phyloP scores from a whole-genome alignment of 1,140 invertebrate species.

The Odontomachus brunneus region DNA sequence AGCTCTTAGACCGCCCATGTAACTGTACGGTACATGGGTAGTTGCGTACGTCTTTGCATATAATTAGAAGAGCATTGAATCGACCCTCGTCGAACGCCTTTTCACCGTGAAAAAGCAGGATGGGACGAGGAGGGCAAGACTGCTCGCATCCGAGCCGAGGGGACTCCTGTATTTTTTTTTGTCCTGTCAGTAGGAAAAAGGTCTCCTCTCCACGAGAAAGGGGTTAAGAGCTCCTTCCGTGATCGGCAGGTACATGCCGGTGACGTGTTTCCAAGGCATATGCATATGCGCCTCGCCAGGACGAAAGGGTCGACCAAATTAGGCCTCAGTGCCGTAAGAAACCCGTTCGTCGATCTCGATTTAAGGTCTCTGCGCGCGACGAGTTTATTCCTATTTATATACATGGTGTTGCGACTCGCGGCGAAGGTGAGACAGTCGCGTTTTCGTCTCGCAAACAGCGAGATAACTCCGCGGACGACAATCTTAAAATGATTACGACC shows the following conservation, averaged over 20 bases:
- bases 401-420: not conserved
- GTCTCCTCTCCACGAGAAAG: conserved; percentile 68
- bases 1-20: conserved; percentile 38
- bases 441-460: too few species aligned
- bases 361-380: not conserved
- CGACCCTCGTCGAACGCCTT: conserved; percentile 75
- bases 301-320: conserved; percentile 68
- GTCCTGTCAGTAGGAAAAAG: conserved; percentile 66
- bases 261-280: conserved; percentile 76
- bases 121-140: conserved; percentile 69
- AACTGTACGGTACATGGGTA: conserved; percentile 62
- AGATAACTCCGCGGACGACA: too few species aligned
- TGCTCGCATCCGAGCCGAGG: conserved; percentile 70
- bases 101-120: conserved; percentile 78
- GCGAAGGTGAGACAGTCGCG: too few species aligned
- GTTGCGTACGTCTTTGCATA: conserved; percentile 79
- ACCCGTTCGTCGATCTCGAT: not conserved
- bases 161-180: conserved; percentile 58
- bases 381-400: not conserved
- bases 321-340: conserved; percentile 70
- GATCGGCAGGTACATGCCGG: conserved; percentile 78
- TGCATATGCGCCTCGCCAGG: conserved; percentile 78
- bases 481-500: too few species aligned
- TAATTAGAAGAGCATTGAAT: conserved; percentile 82
- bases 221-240: conserved; percentile 75